A percentile compares a stretch with the other conserved stretches of the same genome.
phyloP scores from a whole-genome alignment of 1,140 invertebrate genomes.

The Hyposmocoma kahamanoa region DNA sequence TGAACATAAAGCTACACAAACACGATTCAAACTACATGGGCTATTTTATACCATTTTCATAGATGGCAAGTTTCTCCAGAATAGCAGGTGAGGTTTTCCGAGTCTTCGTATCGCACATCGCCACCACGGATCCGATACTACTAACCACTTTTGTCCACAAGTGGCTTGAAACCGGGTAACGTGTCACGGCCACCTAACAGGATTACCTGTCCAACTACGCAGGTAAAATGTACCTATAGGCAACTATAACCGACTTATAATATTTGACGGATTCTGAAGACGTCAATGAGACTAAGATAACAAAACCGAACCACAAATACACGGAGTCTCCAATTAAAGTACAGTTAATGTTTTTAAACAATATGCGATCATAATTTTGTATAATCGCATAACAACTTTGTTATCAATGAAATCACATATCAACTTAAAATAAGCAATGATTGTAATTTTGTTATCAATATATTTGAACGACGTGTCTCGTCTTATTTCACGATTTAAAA shows the following conservation, averaged over 20 bases:
- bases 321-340: too few relatives aligned
- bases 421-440: too few relatives aligned
- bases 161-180: constrained; percentile 59
- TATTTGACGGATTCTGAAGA: constrained; percentile 42
- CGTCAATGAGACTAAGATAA: too few relatives aligned
- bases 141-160: constrained; percentile 36
- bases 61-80: constrained; percentile 63
- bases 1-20: too few relatives aligned
- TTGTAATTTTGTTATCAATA: too few relatives aligned
- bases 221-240: constrained; percentile 51
- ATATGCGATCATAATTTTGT: too few relatives aligned
- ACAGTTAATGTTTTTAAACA: too few relatives aligned
- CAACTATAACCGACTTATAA: constrained; percentile 57
- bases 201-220: constrained; percentile 67
- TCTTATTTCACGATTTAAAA: too few relatives aligned
- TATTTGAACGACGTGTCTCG: too few relatives aligned
- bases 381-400: too few relatives aligned
- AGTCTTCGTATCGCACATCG: constrained; percentile 51
- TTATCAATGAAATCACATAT: too few relatives aligned
- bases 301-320: too few relatives aligned
- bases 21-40: constrained; percentile 2
- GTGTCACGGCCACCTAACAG: constrained; percentile 71
- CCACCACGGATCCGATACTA: constrained; percentile 45
- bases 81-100: constrained; percentile 59
- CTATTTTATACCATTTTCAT: constrained; percentile 59